A percentile compares a stretch with the other conserved stretches of the same genome.
Evolutionary conservation across 2,888 invertebrate genomes (phyloP).

Genomic region (Diplolepis rosae): DNA sequence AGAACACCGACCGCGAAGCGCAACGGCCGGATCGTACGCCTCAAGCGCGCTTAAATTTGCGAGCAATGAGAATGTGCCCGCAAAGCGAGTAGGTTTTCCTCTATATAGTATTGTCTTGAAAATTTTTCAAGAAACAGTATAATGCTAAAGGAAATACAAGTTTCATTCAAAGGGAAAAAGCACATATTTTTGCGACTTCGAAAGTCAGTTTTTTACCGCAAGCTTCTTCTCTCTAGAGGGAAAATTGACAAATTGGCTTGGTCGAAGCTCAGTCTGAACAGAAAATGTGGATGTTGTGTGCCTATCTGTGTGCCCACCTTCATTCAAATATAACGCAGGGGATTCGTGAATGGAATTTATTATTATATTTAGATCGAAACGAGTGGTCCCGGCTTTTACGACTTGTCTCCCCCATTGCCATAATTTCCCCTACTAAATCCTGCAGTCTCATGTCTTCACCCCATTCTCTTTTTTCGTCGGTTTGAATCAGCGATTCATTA

Average conservation of each 20-base stretch:
- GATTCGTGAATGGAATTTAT: constrained; percentile 45
- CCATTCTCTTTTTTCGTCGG: constrained; percentile 35
- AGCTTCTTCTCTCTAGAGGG: background rate
- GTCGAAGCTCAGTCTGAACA: background rate
- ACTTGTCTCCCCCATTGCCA: background rate
- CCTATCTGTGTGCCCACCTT: background rate
- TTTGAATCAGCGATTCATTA: constrained; percentile 56
- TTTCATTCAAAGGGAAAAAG: background rate
- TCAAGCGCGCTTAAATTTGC: no score
- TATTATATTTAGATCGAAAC: constrained; percentile 43
- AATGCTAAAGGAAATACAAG: no score
- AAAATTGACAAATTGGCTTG: background rate
- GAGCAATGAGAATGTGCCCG: no score
- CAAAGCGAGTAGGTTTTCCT: no score
- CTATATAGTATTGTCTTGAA: no score
- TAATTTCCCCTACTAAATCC: constrained; percentile 32
- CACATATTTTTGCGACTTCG: background rate
- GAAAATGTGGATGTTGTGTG: constrained; percentile 3
- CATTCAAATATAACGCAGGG: constrained; percentile 3
- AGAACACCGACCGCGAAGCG: no score
- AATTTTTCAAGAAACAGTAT: no score
- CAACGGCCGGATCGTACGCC: no score
- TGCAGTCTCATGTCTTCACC: constrained; percentile 6
- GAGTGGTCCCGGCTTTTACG: constrained; percentile 9
- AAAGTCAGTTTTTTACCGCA: background rate